phyloP scores from a whole-genome alignment of 2,888 invertebrate species.

The Plusia festucae region DNA sequence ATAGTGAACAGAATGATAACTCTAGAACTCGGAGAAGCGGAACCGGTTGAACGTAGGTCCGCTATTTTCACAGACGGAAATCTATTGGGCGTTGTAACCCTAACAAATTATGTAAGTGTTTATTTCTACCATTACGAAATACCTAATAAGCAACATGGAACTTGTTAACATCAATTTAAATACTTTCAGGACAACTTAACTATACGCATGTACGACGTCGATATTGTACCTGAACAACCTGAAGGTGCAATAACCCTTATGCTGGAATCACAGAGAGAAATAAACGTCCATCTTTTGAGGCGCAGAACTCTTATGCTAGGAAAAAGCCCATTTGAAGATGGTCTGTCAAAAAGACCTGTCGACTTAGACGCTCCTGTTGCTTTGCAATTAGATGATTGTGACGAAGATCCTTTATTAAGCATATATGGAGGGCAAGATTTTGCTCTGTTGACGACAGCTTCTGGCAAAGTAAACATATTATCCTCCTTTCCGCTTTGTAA shows the following conservation, averaged over 20 bases:
- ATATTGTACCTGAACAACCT: conserved; percentile 61
- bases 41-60: conserved; percentile 75
- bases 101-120: conserved; percentile 80
- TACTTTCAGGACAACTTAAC: conserved; percentile 76
- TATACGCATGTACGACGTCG: conserved; percentile 80
- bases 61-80: conserved; percentile 85
- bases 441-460: conserved; percentile 94
- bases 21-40: conserved; percentile 74
- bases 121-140: not conserved
- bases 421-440: conserved; percentile 97
- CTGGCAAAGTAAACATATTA: conserved; percentile 92
- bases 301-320: conserved; percentile 80
- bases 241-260: conserved; percentile 66
- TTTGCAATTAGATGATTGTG: conserved; percentile 89
- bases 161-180: not conserved
- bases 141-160: not conserved
- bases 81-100: conserved; percentile 85
- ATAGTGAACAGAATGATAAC: conserved; percentile 75
- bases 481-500: not conserved
- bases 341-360: conserved; percentile 66
- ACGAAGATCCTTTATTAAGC: conserved; percentile 94
- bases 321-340: conserved; percentile 80
- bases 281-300: conserved; percentile 79
- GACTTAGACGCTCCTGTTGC: conserved; percentile 87
- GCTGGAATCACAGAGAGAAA: conserved; percentile 72